Conservation (phyloP, 2,113 vertebrate genomes). For the Anthoscopus minutus region DNA sequence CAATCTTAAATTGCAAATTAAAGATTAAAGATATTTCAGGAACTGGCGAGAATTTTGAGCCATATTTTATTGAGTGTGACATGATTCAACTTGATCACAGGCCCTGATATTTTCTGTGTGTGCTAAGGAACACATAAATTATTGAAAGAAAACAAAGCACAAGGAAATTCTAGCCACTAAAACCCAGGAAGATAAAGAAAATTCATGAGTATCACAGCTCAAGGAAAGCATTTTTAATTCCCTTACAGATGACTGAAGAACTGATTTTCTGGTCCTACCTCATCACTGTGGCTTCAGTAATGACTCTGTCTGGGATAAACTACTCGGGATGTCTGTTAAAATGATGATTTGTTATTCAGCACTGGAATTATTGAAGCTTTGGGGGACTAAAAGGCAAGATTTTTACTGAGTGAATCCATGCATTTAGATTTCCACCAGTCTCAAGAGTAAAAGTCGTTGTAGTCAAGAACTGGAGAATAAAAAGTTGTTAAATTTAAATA, state of each 20-base stretch:
- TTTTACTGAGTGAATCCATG: neutral
- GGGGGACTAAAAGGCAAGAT: neutral
- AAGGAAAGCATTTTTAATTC: neutral
- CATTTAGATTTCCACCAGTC: neutral
- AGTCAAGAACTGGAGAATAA: neutral
- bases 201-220: neutral
- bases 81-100: neutral
- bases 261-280: neutral
- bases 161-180: neutral
- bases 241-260: neutral
- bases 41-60: neutral
- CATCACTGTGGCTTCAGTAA: neutral
- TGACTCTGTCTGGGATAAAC: neutral
- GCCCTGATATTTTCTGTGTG: neutral
- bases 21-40: neutral
- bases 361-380: neutral
- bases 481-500: neutral
- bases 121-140: neutral
- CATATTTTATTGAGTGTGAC: neutral
- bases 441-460: neutral
- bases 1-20: conserved; percentile 5
- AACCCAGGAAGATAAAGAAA: neutral
- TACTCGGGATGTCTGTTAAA: neutral
- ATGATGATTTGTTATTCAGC: neutral
- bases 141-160: neutral